Percentiles rank a stretch among this genome's conserved stretches.
Evolutionary conservation across 2,888 invertebrate genomes (phyloP).

Genomic region (Dryomyza anilis): DNA sequence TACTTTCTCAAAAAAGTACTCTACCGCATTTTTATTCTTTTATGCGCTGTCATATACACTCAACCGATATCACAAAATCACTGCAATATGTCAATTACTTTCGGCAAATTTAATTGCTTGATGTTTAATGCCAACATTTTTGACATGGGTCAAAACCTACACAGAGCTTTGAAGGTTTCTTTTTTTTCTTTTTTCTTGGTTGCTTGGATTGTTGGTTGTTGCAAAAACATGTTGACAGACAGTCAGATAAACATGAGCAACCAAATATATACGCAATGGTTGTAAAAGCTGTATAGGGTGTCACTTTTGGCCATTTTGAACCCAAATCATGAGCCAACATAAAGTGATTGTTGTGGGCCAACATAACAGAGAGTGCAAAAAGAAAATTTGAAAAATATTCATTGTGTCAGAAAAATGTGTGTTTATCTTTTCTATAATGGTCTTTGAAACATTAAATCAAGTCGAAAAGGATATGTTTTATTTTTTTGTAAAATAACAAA

Average conservation of each 20-base stretch:
- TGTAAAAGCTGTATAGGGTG: not conserved
- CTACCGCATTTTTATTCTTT: too few species aligned
- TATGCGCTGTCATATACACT: not conserved
- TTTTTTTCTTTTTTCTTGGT: not conserved
- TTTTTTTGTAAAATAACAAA: too few species aligned
- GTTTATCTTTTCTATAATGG: too few species aligned
- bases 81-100: slow-evolving; percentile 20
- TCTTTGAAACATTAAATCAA: too few species aligned
- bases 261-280: not conserved
- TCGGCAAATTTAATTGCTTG: slow-evolving; percentile 25
- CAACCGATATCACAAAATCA: not conserved
- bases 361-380: not conserved
- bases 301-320: slow-evolving; percentile 11
- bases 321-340: too few species aligned
- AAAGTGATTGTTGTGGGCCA: not conserved
- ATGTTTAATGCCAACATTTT: slow-evolving; percentile 24
- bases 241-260: not conserved
- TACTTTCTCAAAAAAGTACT: too few species aligned
- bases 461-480: too few species aligned
- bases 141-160: slow-evolving; percentile 21
- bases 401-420: slow-evolving; percentile 14
- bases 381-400: too few species aligned
- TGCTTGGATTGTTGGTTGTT: not conserved
- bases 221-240: not conserved
- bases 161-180: not conserved